These are phyloP conservation scores for Heteromyza rotundicornis DNA, from an alignment of 2,888 invertebrate genomes.

Conservation along the genomic window DNA sequence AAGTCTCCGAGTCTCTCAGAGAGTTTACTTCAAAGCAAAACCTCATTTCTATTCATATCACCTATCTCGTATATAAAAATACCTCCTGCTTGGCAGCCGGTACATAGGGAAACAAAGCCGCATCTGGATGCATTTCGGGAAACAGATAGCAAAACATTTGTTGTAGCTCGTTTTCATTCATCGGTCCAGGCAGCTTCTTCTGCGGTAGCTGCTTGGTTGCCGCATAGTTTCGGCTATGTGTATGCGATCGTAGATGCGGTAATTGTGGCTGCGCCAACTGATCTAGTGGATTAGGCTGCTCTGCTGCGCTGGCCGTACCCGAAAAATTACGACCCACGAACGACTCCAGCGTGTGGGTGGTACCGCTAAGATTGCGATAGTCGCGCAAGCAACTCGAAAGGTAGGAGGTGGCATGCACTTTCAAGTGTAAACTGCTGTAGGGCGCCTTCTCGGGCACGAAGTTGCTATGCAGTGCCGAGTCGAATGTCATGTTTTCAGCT, in stretches of 20 bases:
- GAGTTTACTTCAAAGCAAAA: too few species aligned
- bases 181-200: slow-evolving; percentile 74
- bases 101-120: slow-evolving; percentile 65
- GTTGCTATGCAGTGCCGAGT: slow-evolving; percentile 86
- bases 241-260: slow-evolving; percentile 65
- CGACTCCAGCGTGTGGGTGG: slow-evolving; percentile 43
- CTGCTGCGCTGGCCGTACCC: slow-evolving; percentile 64
- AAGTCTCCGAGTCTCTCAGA: too few species aligned
- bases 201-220: slow-evolving; percentile 57
- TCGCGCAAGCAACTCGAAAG: slow-evolving; percentile 78
- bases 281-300: slow-evolving; percentile 68
- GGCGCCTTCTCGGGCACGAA: slow-evolving; percentile 83
- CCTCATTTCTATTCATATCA: too few species aligned
- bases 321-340: slow-evolving; percentile 59
- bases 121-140: slow-evolving; percentile 80
- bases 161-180: slow-evolving; percentile 76
- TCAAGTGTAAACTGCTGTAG: slow-evolving; percentile 69
- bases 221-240: slow-evolving; percentile 31
- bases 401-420: slow-evolving; percentile 68
- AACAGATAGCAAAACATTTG: slow-evolving; percentile 83
- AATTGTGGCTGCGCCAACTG: slow-evolving; percentile 79
- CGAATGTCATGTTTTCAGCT: slow-evolving; percentile 84
- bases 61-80: too few species aligned
- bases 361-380: slow-evolving; percentile 70
- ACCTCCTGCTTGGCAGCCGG: slow-evolving; percentile 57